Evolutionary conservation across 2,888 invertebrate genomes (phyloP), one percentile per base, ranked within the genome.

Genomic region (Herminia tarsipennalis): DNA sequence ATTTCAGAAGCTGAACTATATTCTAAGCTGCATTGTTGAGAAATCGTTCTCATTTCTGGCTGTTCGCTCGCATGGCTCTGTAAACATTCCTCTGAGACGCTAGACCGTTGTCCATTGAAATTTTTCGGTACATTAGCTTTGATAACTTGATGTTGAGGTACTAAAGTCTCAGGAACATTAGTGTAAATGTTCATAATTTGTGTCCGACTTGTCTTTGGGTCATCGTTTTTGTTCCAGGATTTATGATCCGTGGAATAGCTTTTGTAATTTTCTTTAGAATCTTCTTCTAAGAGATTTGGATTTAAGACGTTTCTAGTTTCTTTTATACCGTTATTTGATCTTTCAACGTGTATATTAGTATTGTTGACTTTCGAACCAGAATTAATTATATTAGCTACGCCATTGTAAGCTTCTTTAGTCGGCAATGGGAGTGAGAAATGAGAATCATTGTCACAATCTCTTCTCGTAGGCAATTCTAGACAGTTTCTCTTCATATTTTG

Each of bases 301-400:
- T 95, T 95, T 6, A 92, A 78, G 1, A 72, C 75, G 34, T 93
- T 92, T 39, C 93, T 92, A 0, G 90, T 83, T 56, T 93, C 94
- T 59, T 93, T 93, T 0, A 93, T 88, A 0, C 92, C 92, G 55
- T 88, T 93, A 44, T 85, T 88, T 0, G 83, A 77, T 50, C 92
- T 82, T 65, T 95, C 95, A 0, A 95, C 94, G 67, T 96, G 95
- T 54, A 96, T 93, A 75, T 96, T 96, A 0, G 95, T 96, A 56
- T 96, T 96, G 71, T 96, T 96, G 0, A 96, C 94, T 86, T 96
- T 96, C 1, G 95, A 94, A 24, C 95, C 95, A 0, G 94, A 92
- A 46, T 94, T 94, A 47, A 95, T 93, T 10, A 95, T 93, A 58
- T 92, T 93, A 0, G 93, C 91, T 32, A 93, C 83, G 37, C 92